These are phyloP conservation scores for Sebastes schlegelii DNA, from an alignment of 2,113 vertebrate species.

Conservation along the genomic window DNA sequence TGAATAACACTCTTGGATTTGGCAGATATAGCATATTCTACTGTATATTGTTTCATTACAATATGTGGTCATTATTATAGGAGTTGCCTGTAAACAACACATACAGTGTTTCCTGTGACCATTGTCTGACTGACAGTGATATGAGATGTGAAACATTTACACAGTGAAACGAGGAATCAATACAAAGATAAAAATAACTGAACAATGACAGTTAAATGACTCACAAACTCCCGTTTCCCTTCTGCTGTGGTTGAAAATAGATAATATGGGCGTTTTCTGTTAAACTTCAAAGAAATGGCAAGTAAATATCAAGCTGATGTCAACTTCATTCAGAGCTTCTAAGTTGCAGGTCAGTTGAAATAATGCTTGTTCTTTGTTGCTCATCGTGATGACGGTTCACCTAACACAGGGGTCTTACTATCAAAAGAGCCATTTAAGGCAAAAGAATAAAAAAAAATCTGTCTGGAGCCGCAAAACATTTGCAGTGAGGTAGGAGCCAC, in stretches of 20 bases:
- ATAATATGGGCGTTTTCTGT: not conserved
- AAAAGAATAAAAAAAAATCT: too few relatives aligned
- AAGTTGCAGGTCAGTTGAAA: too few relatives aligned
- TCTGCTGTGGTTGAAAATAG: not conserved
- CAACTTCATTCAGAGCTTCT: not conserved
- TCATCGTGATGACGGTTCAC: not conserved
- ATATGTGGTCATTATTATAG: slow-evolving; percentile 41
- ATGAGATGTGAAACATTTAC: slow-evolving; percentile 38
- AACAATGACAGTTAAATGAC: slow-evolving; percentile 33
- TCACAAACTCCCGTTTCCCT: slow-evolving; percentile 7
- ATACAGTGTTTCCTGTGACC: slow-evolving; percentile 48
- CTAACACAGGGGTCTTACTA: not conserved
- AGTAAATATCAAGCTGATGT: not conserved
- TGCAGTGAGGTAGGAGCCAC: too few relatives aligned
- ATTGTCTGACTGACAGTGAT: slow-evolving; percentile 63
- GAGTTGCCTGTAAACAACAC: slow-evolving; percentile 47
- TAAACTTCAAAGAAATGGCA: not conserved
- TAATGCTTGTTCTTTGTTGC: not conserved
- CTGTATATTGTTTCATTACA: slow-evolving; percentile 44
- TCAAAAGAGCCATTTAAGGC: too few relatives aligned
- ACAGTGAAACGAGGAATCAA: slow-evolving; percentile 4
- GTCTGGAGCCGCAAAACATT: too few relatives aligned
- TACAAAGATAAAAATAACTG: slow-evolving; percentile 45
- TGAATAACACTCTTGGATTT: not conserved
- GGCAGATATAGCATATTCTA: slow-evolving; percentile 30